Percentiles rank a stretch among this genome's conserved stretches.
Conservation (phyloP, 1,140 invertebrate genomes). For the Tenebrio molitor region DNA sequence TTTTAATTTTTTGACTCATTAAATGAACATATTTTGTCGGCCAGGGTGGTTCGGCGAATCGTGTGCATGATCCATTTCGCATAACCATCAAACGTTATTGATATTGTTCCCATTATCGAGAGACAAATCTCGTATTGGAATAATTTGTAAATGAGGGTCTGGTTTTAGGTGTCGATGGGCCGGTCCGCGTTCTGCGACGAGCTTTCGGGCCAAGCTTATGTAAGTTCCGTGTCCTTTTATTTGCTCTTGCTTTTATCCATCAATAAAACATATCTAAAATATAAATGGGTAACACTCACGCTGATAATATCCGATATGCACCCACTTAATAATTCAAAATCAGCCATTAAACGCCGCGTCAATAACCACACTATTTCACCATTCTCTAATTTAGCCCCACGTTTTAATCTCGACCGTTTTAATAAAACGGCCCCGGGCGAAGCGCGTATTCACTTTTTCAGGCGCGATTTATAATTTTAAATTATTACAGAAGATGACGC, state of each 20-base stretch:
- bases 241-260: slow-evolving; percentile 13
- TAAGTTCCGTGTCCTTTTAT: slow-evolving; percentile 8
- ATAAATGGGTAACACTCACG: slow-evolving; percentile 27
- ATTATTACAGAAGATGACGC: slow-evolving; percentile 28
- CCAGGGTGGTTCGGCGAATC: no score
- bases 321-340: slow-evolving; percentile 35
- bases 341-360: slow-evolving; percentile 25
- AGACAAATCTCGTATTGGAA: no score
- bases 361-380: slow-evolving; percentile 11
- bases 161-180: no score
- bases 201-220: not conserved
- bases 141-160: no score
- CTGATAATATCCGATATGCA: slow-evolving; percentile 27
- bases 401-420: slow-evolving; percentile 12
- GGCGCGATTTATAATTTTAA: slow-evolving; percentile 20
- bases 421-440: slow-evolving; percentile 11
- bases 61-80: no score
- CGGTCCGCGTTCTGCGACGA: no score
- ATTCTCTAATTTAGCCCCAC: slow-evolving; percentile 17
- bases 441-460: slow-evolving; percentile 15
- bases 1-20: no score
- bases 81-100: no score
- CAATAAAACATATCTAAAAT: slow-evolving; percentile 40
- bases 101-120: no score
- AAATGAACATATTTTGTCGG: no score